phyloP scores from a whole-genome alignment of 2,888 invertebrate species.

The Hemicrepidius hirtus region DNA sequence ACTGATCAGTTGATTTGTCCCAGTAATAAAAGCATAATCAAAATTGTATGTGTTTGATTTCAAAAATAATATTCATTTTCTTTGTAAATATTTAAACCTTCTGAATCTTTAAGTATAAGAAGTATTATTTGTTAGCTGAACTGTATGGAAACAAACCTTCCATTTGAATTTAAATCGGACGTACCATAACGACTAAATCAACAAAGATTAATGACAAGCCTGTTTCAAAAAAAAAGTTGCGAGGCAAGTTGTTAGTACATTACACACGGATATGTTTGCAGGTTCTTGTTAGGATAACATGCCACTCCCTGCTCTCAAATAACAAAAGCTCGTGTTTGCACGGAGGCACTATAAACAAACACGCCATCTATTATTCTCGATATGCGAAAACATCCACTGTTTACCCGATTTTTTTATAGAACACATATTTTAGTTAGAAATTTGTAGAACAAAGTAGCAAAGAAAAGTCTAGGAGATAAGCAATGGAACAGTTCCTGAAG shows the following conservation, averaged over 20 bases:
- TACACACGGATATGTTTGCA: background rate
- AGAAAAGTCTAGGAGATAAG: background rate
- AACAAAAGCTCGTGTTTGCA: slow-evolving; percentile 25
- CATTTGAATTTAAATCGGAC: too few relatives aligned
- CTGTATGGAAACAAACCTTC: too few relatives aligned
- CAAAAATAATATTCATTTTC: too few relatives aligned
- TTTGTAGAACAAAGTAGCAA: slow-evolving; percentile 17
- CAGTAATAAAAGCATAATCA: too few relatives aligned
- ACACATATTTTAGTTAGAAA: slow-evolving; percentile 14
- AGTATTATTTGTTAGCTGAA: too few relatives aligned
- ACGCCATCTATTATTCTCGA: slow-evolving; percentile 24
- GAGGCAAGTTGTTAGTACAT: background rate
- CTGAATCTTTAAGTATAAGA: too few relatives aligned
- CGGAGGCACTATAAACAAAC: slow-evolving; percentile 21
- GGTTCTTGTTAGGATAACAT: slow-evolving; percentile 24
- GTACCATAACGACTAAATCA: background rate
- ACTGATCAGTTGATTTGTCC: too few relatives aligned
- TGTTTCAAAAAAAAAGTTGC: slow-evolving; percentile 8
- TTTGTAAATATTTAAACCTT: too few relatives aligned
- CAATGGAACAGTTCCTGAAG: background rate
- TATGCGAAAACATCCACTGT: slow-evolving; percentile 24
- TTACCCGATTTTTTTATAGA: slow-evolving; percentile 13
- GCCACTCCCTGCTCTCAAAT: slow-evolving; percentile 25
- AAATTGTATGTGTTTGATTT: too few relatives aligned
- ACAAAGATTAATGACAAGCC: slow-evolving; percentile 6